These are phyloP conservation scores for Alauda arvensis DNA, from an alignment of 2,797 vertebrate genomes.

Conservation along the genomic window DNA sequence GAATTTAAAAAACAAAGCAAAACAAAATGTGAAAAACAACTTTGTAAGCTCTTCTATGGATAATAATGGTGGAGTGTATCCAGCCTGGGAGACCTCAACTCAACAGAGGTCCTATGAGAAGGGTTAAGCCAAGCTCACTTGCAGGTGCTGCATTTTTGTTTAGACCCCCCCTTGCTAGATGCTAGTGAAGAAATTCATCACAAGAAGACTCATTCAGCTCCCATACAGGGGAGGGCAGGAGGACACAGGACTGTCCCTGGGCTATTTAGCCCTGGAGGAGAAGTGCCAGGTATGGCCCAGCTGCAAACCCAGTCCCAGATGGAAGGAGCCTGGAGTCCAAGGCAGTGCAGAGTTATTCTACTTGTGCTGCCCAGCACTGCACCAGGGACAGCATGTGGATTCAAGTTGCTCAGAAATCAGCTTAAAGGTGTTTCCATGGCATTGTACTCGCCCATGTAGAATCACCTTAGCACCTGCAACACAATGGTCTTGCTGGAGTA, in stretches of 20 bases:
- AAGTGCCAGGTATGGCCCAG: background rate
- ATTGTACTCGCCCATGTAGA: background rate
- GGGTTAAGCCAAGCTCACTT: background rate
- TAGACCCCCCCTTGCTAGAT: background rate
- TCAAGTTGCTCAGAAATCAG: background rate
- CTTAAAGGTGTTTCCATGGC: background rate
- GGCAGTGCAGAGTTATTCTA: background rate
- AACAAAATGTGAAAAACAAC: background rate
- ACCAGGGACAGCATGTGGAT: background rate
- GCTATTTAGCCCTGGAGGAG: background rate
- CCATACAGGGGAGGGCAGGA: background rate
- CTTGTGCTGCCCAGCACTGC: background rate
- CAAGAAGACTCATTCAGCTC: background rate
- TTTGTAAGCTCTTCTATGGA: background rate
- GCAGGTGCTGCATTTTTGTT: background rate
- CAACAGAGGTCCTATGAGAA: background rate
- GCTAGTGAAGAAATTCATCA: background rate
- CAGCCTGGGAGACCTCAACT: background rate
- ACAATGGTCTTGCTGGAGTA: background rate
- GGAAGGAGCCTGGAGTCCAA: background rate
- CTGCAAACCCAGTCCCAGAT: background rate
- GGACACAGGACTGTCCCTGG: background rate
- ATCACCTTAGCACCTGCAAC: background rate
- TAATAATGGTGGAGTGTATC: background rate
- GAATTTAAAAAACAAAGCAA: background rate